Conservation (phyloP, 1,140 invertebrate species). For the Centruroides vittatus region DNA sequence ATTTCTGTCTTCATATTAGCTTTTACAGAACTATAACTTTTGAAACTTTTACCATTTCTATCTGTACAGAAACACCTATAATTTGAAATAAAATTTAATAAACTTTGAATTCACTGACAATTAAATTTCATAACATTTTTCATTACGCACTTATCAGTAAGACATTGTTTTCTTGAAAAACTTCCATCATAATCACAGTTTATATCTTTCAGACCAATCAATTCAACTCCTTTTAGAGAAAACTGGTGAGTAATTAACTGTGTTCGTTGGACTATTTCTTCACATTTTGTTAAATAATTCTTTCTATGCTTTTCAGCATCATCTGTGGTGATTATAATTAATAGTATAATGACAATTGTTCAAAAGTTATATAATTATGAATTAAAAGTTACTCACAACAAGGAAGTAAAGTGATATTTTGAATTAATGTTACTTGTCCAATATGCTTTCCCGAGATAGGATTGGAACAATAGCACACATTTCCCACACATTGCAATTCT, state of each 20-base stretch:
- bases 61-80: conserved; percentile 2
- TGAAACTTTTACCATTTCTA: background rate
- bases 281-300: background rate
- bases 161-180: conserved; percentile 1
- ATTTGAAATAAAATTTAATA: background rate
- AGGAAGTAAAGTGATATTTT: background rate
- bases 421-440: background rate
- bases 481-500: background rate
- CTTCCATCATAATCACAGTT: conserved; percentile 5
- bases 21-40: background rate
- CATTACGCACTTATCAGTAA: background rate
- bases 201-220: background rate
- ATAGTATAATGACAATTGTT: too few relatives aligned
- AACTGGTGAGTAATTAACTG: background rate
- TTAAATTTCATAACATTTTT: too few relatives aligned
- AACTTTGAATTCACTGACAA: too few relatives aligned
- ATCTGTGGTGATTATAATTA: too few relatives aligned
- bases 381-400: background rate
- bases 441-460: background rate
- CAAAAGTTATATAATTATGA: too few relatives aligned
- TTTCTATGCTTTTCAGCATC: background rate
- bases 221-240: background rate
- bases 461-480: background rate
- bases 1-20: background rate
- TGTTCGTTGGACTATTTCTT: background rate